Conservation (phyloP, 2,113 vertebrate species). For the Axis porcinus region DNA sequence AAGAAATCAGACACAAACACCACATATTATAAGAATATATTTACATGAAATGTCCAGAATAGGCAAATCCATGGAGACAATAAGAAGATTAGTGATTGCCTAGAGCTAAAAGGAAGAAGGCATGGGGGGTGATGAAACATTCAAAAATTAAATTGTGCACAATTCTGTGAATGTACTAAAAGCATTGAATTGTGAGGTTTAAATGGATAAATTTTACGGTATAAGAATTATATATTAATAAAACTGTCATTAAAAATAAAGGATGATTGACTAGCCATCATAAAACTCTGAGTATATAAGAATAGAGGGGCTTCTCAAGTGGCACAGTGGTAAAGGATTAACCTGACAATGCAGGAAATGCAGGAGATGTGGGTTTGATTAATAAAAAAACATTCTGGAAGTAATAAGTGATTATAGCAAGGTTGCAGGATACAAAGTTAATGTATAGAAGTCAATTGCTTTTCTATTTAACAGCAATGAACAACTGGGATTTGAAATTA, state of each 20-base stretch:
- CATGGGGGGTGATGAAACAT: background rate
- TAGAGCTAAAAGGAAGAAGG: background rate
- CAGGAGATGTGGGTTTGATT: background rate
- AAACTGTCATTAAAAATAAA: background rate
- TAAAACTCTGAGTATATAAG: background rate
- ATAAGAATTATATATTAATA: background rate
- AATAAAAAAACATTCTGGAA: background rate
- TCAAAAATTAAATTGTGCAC: background rate
- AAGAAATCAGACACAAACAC: background rate
- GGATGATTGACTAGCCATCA: background rate
- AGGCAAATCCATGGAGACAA: background rate
- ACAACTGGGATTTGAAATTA: background rate
- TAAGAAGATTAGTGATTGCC: background rate
- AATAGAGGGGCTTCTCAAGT: background rate
- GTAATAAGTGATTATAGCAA: background rate
- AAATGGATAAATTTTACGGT: background rate
- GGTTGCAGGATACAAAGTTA: background rate
- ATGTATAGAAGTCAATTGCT: background rate
- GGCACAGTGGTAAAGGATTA: background rate
- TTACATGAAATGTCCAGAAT: background rate
- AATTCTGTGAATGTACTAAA: background rate
- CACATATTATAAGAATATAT: background rate
- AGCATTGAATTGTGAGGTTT: background rate
- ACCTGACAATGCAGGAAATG: background rate
- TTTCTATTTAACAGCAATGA: background rate